Conservation (phyloP, 2,797 vertebrate species). For the Perodicticus potto region DNA sequence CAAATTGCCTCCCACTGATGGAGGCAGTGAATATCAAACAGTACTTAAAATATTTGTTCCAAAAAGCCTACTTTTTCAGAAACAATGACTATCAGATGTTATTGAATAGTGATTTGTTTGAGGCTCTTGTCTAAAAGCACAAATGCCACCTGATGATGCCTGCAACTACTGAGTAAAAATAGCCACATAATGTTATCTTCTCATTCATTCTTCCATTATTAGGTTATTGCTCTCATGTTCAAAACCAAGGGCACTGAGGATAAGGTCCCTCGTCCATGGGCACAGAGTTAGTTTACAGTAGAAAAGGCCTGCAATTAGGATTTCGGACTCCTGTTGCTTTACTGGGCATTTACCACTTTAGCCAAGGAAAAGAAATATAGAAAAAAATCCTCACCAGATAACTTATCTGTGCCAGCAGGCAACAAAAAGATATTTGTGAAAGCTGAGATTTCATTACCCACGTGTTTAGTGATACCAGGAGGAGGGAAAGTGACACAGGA, state of each 20-base stretch:
- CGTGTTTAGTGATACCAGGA: constrained; percentile 46
- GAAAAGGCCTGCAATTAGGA: not conserved
- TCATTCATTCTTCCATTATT: not conserved
- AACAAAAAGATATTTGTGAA: constrained; percentile 23
- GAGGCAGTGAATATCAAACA: not conserved
- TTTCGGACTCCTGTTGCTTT: not conserved
- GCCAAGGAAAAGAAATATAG: not conserved
- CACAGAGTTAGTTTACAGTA: not conserved
- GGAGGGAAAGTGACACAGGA: not conserved
- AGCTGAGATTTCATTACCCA: constrained; percentile 54
- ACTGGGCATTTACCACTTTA: not conserved
- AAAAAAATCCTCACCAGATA: not conserved
- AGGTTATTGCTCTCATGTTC: not conserved
- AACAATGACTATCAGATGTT: not conserved
- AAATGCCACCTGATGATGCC: not conserved
- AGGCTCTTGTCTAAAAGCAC: not conserved
- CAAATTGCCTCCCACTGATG: not conserved
- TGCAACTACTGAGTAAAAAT: not conserved
- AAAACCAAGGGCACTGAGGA: not conserved
- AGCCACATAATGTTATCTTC: not conserved
- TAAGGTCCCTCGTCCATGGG: not conserved
- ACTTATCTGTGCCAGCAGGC: not conserved
- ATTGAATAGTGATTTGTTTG: not conserved
- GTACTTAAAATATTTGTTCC: not conserved
- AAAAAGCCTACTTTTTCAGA: not conserved